Evolutionary conservation across 1,140 invertebrate genomes (phyloP), one percentile per base, ranked within the genome.

Genomic region (Trichonephila inaurata): DNA sequence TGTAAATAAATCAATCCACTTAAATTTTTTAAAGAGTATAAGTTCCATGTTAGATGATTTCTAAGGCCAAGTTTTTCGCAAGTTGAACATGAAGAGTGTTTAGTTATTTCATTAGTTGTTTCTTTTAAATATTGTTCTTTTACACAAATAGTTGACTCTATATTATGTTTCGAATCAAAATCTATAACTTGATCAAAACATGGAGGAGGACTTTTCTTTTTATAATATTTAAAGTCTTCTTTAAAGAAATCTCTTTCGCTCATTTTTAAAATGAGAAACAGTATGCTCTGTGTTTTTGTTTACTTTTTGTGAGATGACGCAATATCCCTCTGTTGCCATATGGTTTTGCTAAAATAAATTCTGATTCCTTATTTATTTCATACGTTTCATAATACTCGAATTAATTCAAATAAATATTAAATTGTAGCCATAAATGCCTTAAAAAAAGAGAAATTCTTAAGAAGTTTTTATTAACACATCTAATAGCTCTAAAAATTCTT

Each of bases 1-100:
- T 96, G 96, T 86, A 99, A 97, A 81, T 98, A 94, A 66, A 93
- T 64, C 90, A 95, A 92, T 93, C 96, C 96, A 90, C 94, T 94
- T 64, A 95, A 95, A 28, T 94, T 93, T 60, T 95, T 95, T 21
- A 95, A 82, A 40, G 94, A 91, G 86, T 95, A 96, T 33, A 95
- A 95, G 94, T 96, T 94, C 96, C 96, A 96, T 61, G 95, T 93
- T 12, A 94, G 89, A 28, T 95, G 94, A 89, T 94, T 93, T 77
- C 92, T 95, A 10, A 96, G 82, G n/a, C 95, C 95, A 86, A 94
- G 94, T 18, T 95, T 92, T 60, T 91, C 82, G 69, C 93, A 90
- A 12, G 82, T n/a, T 83, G 60, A 21, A 61, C 89, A 82, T 18
- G 19, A n/a, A 16, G 0, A 85, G n/a, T n/a, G n/a, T n/a, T n/a